Evolutionary conservation across 2,113 vertebrate genomes (phyloP).

Genomic region (Cinclus cinclus): DNA sequence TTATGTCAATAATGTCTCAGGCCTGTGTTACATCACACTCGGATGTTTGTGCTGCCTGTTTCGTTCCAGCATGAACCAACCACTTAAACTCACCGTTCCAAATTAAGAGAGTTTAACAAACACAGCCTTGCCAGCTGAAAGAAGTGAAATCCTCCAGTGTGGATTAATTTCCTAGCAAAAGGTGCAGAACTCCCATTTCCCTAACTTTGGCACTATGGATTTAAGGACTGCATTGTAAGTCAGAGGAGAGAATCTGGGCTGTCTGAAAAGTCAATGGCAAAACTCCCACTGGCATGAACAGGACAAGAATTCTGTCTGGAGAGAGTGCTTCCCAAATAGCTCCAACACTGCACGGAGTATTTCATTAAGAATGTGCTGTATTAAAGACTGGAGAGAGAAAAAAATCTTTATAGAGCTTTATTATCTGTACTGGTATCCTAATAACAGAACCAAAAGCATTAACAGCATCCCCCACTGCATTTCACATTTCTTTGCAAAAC

Average conservation of each 20-base stretch:
- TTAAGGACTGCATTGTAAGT: neutral
- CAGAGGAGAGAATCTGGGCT: neutral
- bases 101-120: neutral
- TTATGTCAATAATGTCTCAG: neutral
- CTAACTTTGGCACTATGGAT: neutral
- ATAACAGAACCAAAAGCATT: neutral
- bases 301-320: neutral
- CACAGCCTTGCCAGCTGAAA: neutral
- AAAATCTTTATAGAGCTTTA: neutral
- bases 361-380: neutral
- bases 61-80: neutral
- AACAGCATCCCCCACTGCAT: neutral
- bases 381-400: neutral
- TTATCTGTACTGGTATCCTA: neutral
- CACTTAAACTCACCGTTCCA: neutral
- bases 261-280: neutral
- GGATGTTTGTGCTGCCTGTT: neutral
- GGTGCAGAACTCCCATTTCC: neutral
- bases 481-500: neutral
- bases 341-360: neutral
- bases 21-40: neutral
- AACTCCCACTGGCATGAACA: neutral
- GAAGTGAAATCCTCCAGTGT: neutral
- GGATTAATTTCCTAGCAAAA: neutral
- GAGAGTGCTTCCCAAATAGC: neutral